These are phyloP conservation scores for Scaptomyza cyrtandrae DNA, from an alignment of 2,888 invertebrate genomes.

Conservation along the genomic window DNA sequence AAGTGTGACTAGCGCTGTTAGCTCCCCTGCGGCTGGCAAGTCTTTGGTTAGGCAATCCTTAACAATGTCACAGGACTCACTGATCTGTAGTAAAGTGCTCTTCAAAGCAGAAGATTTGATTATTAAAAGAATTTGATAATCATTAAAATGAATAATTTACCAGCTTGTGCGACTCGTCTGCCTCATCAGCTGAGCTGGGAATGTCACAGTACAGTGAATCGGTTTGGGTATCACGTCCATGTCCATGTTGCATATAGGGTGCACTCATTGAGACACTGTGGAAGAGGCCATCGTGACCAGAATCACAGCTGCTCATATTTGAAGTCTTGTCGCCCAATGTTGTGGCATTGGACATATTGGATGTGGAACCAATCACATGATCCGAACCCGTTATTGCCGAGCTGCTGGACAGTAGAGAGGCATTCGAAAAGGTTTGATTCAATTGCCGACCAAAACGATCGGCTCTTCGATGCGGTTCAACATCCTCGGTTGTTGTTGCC, in stretches of 20 bases:
- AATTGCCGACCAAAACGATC: constrained; percentile 57
- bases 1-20: constrained; percentile 41
- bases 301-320: constrained; percentile 81
- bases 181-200: constrained; percentile 68
- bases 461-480: constrained; percentile 31
- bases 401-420: constrained; percentile 63
- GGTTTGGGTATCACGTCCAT: constrained; percentile 50
- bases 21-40: constrained; percentile 54
- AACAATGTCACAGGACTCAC: constrained; percentile 40
- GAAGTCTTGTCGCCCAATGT: constrained; percentile 73
- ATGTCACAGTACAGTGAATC: constrained; percentile 73
- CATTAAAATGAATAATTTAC: constrained; percentile 27
- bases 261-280: constrained; percentile 76
- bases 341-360: constrained; percentile 55
- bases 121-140: background rate
- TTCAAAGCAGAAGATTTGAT: constrained; percentile 11
- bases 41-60: constrained; percentile 62
- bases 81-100: constrained; percentile 59
- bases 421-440: constrained; percentile 76
- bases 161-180: constrained; percentile 54
- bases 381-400: constrained; percentile 60
- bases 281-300: constrained; percentile 81
- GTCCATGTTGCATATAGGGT: constrained; percentile 41
- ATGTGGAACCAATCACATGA: constrained; percentile 55
- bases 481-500: constrained; percentile 35